Evolutionary conservation across 2,797 vertebrate species (phyloP), one percentile per base, ranked within the genome.

Genomic region (Champsocephalus gunnari): DNA sequence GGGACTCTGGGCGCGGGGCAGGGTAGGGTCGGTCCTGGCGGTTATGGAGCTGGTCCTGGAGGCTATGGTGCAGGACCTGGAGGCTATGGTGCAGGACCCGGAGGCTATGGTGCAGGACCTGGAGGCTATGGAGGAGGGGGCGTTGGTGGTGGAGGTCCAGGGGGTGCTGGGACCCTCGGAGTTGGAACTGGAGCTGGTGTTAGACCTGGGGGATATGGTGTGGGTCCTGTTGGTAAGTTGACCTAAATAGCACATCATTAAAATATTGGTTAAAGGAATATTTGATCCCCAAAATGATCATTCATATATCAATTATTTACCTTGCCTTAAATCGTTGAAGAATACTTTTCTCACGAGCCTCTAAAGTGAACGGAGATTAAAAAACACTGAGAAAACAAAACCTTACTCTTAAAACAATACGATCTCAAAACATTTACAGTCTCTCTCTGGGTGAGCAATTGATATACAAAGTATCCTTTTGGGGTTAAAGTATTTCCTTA

Each of bases 191-290:
- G 82, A 68, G 80, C 77, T 4, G 74, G 74, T 5, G 66, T 65
- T 69, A 88, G 83, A 72, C 55, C 61, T 3, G 89, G 86, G 3
- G 85, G 82, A 80, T 87, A 84, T 66, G 84, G 88, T 71, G 57
- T 84, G 0, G 84, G 82, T 55, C 75, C 80, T 66, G 87, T 83
- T 65, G 85, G 92, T 93, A 79, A 75, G 87, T 84, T 77, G 14
- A 32, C 5, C 0, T 47, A 9, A 34, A 16, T 54, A 3, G 1
- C 11, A 47, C 71, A 14, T 34, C 5, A 66, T 19, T 66, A 0
- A 60, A 63, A 73, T 68, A 53, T 32, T 54, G 13, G 38, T 38
- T 38, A 7, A 38, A 38, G 34, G 34, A 38, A 38, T 38, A 38
- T 38, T 38, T 38, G 34, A 38, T 28, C 34, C 34, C 34, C 34